Percentiles rank a stretch among this genome's conserved stretches.
Evolutionary conservation across 2,797 vertebrate genomes (phyloP).

Genomic region (Epinephelus awoara): DNA sequence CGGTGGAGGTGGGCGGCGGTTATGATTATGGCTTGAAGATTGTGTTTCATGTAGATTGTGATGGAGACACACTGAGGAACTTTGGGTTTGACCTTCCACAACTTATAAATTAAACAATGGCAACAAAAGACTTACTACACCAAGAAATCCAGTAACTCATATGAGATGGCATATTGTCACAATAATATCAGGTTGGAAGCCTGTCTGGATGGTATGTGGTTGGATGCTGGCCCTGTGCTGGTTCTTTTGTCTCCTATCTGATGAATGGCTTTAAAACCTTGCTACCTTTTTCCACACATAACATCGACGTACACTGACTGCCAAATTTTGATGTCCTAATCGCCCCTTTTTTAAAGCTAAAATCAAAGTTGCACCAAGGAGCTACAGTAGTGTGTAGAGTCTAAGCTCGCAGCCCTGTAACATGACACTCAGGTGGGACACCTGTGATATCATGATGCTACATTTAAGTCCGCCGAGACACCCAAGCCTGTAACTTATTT

Average conservation of each 20-base stretch:
- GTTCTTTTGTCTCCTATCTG: neutral
- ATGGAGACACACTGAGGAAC: conserved; percentile 49
- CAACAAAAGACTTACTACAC: neutral
- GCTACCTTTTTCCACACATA: neutral
- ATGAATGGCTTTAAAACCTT: neutral
- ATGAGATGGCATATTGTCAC: neutral
- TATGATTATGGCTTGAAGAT: conserved; percentile 52
- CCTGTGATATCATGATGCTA: neutral
- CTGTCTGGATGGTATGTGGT: neutral
- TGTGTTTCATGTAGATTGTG: conserved; percentile 71
- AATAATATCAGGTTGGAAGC: neutral
- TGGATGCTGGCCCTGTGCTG: neutral
- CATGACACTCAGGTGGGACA: neutral
- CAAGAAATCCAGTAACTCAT: neutral
- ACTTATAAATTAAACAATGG: conserved; percentile 6
- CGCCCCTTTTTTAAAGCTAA: neutral
- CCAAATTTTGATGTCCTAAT: neutral
- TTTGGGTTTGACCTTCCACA: conserved; percentile 54
- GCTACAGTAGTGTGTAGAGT: neutral
- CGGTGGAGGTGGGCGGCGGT: conserved; percentile 25
- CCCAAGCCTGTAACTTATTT: neutral
- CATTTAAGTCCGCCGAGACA: neutral
- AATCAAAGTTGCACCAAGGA: neutral
- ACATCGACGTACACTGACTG: neutral
- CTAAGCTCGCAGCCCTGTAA: neutral